Evolutionary conservation across 2,888 invertebrate species (phyloP).

Genomic region (Hesperia comma): DNA sequence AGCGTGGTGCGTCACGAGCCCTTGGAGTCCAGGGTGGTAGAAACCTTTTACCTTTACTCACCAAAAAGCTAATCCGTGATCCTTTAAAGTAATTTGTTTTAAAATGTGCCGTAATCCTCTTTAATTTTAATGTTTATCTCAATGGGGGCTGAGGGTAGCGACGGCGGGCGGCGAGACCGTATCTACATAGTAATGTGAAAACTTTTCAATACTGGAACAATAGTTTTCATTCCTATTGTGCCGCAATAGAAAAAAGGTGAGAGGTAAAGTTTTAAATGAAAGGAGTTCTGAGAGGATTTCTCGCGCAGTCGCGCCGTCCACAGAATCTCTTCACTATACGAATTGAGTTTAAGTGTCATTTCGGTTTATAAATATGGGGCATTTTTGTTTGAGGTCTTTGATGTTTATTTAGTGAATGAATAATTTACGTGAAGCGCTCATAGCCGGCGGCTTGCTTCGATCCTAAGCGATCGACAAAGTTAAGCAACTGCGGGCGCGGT

Average conservation of each 20-base stretch:
- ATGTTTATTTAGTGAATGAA: too few species aligned
- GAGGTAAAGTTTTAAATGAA: slow-evolving; percentile 37
- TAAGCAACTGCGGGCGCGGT: too few species aligned
- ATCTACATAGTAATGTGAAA: slow-evolving; percentile 38
- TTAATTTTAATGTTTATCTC: slow-evolving; percentile 34
- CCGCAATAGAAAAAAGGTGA: slow-evolving; percentile 37
- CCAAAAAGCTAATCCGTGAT: too few species aligned
- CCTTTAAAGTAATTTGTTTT: background rate
- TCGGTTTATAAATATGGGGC: background rate
- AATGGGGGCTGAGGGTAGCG: slow-evolving; percentile 13
- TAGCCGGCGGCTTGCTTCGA: too few species aligned
- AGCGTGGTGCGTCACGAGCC: too few species aligned
- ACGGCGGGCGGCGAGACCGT: slow-evolving; percentile 9
- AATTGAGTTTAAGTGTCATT: background rate
- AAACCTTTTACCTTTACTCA: too few species aligned
- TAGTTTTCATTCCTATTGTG: slow-evolving; percentile 37
- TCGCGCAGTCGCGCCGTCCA: background rate
- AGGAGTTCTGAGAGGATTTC: slow-evolving; percentile 20
- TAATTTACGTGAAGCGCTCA: too few species aligned
- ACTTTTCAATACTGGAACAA: slow-evolving; percentile 38
- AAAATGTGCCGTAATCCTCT: slow-evolving; percentile 9
- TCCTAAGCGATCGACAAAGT: too few species aligned
- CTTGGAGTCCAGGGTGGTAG: too few species aligned
- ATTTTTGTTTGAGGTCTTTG: too few species aligned
- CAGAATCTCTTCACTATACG: background rate